These are phyloP conservation scores for Dipus sagitta DNA, from an alignment of 2,797 vertebrate species.

Conservation along the genomic window DNA sequence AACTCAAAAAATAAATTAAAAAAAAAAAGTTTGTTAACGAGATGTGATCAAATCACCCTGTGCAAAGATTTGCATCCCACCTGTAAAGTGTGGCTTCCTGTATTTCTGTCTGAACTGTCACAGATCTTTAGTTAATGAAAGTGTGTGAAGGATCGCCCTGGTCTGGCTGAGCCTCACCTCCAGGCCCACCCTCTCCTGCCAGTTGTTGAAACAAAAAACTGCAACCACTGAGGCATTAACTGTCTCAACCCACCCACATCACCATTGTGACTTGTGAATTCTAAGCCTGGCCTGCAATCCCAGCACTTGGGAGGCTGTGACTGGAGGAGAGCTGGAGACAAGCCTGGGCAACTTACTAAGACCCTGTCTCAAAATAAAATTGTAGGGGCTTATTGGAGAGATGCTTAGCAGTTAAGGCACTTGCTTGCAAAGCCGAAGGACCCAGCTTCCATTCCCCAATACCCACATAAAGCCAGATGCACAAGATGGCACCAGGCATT, in stretches of 20 bases:
- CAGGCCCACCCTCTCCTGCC: neutral
- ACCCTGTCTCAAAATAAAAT: neutral
- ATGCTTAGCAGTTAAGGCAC: too few species aligned
- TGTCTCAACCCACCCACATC: neutral
- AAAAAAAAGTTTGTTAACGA: too few species aligned
- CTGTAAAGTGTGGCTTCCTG: too few species aligned
- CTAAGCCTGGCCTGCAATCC: neutral
- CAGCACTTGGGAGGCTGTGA: neutral
- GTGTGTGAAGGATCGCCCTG: neutral
- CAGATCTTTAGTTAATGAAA: neutral
- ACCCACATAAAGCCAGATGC: too few species aligned
- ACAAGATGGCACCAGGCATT: too few species aligned
- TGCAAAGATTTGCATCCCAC: too few species aligned
- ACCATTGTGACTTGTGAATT: neutral
- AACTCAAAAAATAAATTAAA: too few species aligned
- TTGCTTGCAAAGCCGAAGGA: too few species aligned
- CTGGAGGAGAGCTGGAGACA: neutral
- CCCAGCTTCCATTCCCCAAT: too few species aligned
- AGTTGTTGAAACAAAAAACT: conserved; percentile 39
- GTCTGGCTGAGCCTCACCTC: neutral
- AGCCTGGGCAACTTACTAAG: neutral
- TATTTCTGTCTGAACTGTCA: too few species aligned
- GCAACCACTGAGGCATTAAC: conserved; percentile 34
- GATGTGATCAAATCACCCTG: too few species aligned
- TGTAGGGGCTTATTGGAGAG: too few species aligned